phyloP scores from a whole-genome alignment of 1,140 invertebrate species.

The Bombus breviceps region DNA sequence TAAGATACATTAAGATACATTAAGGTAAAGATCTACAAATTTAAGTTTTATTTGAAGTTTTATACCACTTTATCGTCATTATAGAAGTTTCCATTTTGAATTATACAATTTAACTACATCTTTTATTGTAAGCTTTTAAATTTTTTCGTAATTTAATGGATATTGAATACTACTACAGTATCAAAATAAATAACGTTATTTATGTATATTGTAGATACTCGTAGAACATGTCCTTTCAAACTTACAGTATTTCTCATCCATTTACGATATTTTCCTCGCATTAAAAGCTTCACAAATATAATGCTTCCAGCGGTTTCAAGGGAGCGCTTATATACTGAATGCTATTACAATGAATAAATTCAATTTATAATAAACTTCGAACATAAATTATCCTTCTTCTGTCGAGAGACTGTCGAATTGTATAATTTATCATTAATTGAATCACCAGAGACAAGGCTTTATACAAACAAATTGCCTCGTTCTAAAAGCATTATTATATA shows the following conservation, averaged over 20 bases:
- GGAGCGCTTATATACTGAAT: not conserved
- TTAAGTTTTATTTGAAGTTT: too few relatives aligned
- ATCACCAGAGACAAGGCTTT: not conserved
- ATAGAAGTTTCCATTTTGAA: too few relatives aligned
- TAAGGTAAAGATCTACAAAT: too few relatives aligned
- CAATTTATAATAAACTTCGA: not conserved
- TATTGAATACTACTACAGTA: not conserved
- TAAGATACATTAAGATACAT: too few relatives aligned
- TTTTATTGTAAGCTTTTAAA: too few relatives aligned
- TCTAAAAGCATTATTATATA: not conserved
- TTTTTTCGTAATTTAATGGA: not conserved
- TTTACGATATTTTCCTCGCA: not conserved
- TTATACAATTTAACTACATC: too few relatives aligned
- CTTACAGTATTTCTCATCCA: not conserved
- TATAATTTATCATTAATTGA: not conserved
- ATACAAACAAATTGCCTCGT: not conserved
- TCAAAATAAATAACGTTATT: not conserved
- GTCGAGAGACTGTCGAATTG: not conserved
- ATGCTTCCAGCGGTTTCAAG: not conserved
- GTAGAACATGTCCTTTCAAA: not conserved
- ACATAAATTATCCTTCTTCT: not conserved
- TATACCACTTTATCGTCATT: too few relatives aligned
- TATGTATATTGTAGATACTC: not conserved
- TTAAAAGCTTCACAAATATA: constrained; percentile 15
- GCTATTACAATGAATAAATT: constrained; percentile 6